phyloP scores from a whole-genome alignment of 2,888 invertebrate species.

The Epistrophella euchroma region DNA sequence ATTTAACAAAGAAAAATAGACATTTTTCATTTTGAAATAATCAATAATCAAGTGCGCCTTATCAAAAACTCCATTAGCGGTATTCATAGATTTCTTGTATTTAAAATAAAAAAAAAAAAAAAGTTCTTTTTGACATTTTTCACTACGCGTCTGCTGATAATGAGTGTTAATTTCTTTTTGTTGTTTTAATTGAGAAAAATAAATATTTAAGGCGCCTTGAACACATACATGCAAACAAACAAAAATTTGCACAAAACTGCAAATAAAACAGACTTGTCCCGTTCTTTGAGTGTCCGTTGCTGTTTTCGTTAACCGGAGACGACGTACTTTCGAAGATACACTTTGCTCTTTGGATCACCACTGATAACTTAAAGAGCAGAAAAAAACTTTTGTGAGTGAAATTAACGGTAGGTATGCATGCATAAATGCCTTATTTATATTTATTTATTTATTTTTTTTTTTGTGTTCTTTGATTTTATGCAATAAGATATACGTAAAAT shows the following conservation, averaged over 20 bases:
- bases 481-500: neutral
- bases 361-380: conserved; percentile 65
- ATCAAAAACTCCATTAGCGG: conserved; percentile 35
- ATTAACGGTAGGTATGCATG: conserved; percentile 23
- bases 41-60: conserved; percentile 25
- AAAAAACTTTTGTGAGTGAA: conserved; percentile 50
- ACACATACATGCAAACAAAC: conserved; percentile 1
- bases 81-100: conserved; percentile 34
- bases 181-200: conserved; percentile 50
- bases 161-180: conserved; percentile 32
- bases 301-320: conserved; percentile 60
- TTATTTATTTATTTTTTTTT: neutral
- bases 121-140: conserved; percentile 49
- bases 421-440: neutral
- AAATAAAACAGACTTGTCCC: conserved; percentile 42
- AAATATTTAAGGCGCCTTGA: conserved; percentile 56
- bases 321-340: conserved; percentile 64
- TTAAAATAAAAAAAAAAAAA: neutral
- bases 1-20: conserved; percentile 31
- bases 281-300: conserved; percentile 48
- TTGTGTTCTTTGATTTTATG: neutral
- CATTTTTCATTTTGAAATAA: conserved; percentile 4
- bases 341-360: conserved; percentile 70
- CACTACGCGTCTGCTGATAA: conserved; percentile 51
- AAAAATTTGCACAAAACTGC: conserved; percentile 47